Evolutionary conservation across 1,140 invertebrate species (phyloP), one percentile per base, ranked within the genome.

Genomic region (Aphis gossypii): DNA sequence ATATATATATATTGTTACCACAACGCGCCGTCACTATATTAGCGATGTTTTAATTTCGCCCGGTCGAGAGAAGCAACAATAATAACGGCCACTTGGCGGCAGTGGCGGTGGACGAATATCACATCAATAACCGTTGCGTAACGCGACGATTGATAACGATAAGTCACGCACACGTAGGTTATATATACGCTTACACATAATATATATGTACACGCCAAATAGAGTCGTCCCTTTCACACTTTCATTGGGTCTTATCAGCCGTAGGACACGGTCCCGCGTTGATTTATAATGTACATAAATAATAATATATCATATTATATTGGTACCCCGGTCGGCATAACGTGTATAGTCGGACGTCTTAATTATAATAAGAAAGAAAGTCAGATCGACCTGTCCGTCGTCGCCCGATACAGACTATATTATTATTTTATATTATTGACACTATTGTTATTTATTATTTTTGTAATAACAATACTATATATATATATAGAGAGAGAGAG

Each of bases 101-200:
- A 18, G 41, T 56, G 35, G 25, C 38, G 54, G n/a, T 44, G 76
- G 84, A 11, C 84, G 84, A 41, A 90, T 38, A 90, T 25, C 20
- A 90, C 88, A 90, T 90, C 51, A 90, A 90, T 90, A 90, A 84
- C 83, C n/a, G 46, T 48, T 76, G n/a, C 54, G 30, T 48, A 88
- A 88, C 41, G 41, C 44, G 35, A 92, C 91, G 91, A 92, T 92
- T 92, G 91, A 92, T 92, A 92, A 83, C 46, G 76, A 84, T 25
- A 84, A 92, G 91, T 92, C 91, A 92, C 91, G 91, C 91, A 92
- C 76, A 18, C 60, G n/a, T 92, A 48, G 6, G 44, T 8, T 30
- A 51, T 88, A 51, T 88, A n/a, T 48, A 87, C 23, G 30, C 18
- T 14, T 5, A n/a, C 4, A 60, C 18, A 68, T 23, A n/a, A 68